Conservation (phyloP, 2,888 invertebrate species). For the Mesorhabditis spiculigera region DNA sequence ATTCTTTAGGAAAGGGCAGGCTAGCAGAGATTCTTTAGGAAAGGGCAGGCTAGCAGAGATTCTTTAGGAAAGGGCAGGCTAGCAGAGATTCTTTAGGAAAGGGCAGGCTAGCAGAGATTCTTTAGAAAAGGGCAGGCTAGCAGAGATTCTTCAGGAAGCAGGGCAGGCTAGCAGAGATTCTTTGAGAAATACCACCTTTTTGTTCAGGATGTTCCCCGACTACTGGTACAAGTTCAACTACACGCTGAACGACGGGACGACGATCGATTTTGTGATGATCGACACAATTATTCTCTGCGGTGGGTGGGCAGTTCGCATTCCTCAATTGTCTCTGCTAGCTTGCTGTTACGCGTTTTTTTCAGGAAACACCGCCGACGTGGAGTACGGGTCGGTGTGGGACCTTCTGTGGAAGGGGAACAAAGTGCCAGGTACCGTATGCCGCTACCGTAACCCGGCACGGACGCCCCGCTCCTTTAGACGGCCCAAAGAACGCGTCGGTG, state of each 20-base stretch:
- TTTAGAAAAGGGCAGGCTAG: too few relatives aligned
- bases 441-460: too few relatives aligned
- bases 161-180: too few relatives aligned
- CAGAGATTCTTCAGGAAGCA: too few relatives aligned
- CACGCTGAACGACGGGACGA: slow-evolving; percentile 50
- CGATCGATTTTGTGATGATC: slow-evolving; percentile 62
- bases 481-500: slow-evolving; percentile 24
- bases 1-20: too few relatives aligned
- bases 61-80: too few relatives aligned
- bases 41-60: too few relatives aligned
- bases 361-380: slow-evolving; percentile 51
- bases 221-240: slow-evolving; percentile 60
- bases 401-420: slow-evolving; percentile 13
- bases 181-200: not conserved
- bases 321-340: not conserved
- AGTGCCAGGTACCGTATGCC: not conserved
- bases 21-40: too few relatives aligned
- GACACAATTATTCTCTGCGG: slow-evolving; percentile 64
- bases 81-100: too few relatives aligned
- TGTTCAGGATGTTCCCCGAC: slow-evolving; percentile 61
- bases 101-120: too few relatives aligned
- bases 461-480: slow-evolving; percentile 6
- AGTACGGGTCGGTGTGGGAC: slow-evolving; percentile 7
- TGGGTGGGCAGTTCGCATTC: not conserved
- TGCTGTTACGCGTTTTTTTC: not conserved